Evolutionary conservation across 2,888 invertebrate genomes (phyloP).

Genomic region (Agrotis clavis): DNA sequence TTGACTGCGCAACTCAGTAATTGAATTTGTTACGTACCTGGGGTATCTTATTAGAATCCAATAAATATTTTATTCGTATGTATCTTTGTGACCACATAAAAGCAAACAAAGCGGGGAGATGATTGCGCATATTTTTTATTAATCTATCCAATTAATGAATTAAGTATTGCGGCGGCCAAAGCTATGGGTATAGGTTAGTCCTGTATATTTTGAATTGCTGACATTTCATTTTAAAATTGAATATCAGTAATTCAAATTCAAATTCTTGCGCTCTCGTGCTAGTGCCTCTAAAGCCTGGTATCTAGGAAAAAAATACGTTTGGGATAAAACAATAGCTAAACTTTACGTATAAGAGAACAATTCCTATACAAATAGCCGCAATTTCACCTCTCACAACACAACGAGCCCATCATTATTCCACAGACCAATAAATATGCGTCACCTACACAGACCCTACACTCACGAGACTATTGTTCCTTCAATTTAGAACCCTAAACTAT

Average conservation of each 20-base stretch:
- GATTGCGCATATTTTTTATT: too few relatives aligned
- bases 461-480: conserved; percentile 54
- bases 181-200: too few relatives aligned
- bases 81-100: too few relatives aligned
- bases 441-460: conserved; percentile 30
- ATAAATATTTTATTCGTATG: background rate
- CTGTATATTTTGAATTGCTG: too few relatives aligned
- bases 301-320: background rate
- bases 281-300: too few relatives aligned
- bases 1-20: conserved; percentile 48
- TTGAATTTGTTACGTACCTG: conserved; percentile 47
- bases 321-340: background rate
- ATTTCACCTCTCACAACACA: conserved; percentile 35
- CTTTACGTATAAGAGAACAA: background rate
- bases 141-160: too few relatives aligned
- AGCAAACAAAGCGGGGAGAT: too few relatives aligned
- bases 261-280: too few relatives aligned
- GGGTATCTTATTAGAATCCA: conserved; percentile 34
- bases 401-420: conserved; percentile 21
- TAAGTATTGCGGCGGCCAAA: too few relatives aligned
- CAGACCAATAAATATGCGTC: conserved; percentile 49
- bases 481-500: conserved; percentile 47
- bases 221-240: too few relatives aligned
- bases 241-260: too few relatives aligned
- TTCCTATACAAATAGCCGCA: conserved; percentile 3